phyloP scores from a whole-genome alignment of 2,888 invertebrate genomes.

The Meteorus colon region DNA sequence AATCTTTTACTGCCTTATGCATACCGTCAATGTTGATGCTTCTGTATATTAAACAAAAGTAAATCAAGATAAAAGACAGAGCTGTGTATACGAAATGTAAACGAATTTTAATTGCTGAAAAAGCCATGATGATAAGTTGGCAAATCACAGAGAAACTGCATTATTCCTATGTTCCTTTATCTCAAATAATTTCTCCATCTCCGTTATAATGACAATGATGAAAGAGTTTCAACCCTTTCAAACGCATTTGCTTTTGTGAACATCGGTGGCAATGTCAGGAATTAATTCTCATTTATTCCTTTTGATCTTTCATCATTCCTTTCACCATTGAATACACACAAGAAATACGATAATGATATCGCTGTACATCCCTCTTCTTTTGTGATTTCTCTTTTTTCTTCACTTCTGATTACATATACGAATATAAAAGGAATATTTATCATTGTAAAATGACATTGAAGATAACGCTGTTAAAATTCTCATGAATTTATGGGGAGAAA shows the following conservation, averaged over 20 bases:
- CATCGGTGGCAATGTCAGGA: not conserved
- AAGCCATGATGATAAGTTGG: conserved; percentile 13
- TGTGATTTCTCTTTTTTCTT: not conserved
- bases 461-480: conserved; percentile 8
- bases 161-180: not conserved
- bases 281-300: conserved; percentile 8
- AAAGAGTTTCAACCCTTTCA: not conserved
- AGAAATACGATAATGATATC: no score
- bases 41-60: no score
- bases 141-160: conserved; percentile 29
- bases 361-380: no score
- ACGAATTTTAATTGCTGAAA: conserved; percentile 32
- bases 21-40: no score
- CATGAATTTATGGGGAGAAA: conserved; percentile 10
- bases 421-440: not conserved
- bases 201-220: not conserved
- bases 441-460: not conserved
- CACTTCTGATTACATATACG: no score
- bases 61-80: no score
- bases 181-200: not conserved
- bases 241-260: not conserved
- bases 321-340: no score
- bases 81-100: no score
- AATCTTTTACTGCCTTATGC: no score
- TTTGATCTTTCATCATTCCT: not conserved